A percentile compares a stretch with the other conserved stretches of the same genome.
Evolutionary conservation across 2,888 invertebrate genomes (phyloP).

Genomic region (Piscicola geometra): DNA sequence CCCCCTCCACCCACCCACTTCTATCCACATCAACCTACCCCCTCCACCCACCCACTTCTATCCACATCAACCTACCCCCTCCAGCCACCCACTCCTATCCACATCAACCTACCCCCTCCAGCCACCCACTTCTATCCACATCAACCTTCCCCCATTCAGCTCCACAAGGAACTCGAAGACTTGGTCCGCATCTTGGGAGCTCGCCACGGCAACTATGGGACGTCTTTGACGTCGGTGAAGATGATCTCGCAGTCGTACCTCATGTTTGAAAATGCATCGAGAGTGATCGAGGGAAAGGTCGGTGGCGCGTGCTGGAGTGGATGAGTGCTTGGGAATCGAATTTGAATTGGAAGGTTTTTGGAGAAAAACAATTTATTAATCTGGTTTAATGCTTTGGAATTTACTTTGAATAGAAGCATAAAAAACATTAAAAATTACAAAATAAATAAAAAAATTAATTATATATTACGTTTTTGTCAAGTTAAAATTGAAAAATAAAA

Average conservation of each 20-base stretch:
- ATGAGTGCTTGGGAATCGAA: neutral
- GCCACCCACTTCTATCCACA: neutral
- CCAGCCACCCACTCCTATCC: too few relatives aligned
- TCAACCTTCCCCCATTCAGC: slow-evolving; percentile 57
- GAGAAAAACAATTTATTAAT: too few relatives aligned
- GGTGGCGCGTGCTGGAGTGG: neutral
- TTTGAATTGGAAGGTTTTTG: neutral
- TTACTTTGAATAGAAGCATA: too few relatives aligned
- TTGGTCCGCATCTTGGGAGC: slow-evolving; percentile 64
- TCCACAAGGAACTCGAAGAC: slow-evolving; percentile 68
- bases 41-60: neutral
- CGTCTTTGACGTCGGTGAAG: slow-evolving; percentile 68
- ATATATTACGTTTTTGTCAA: neutral
- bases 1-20: too few relatives aligned
- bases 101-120: too few relatives aligned
- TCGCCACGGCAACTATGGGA: slow-evolving; percentile 68
- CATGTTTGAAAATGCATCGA: slow-evolving; percentile 72
- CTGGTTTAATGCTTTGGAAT: too few relatives aligned
- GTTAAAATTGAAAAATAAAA: neutral
- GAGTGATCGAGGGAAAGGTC: slow-evolving; percentile 70
- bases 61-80: too few relatives aligned
- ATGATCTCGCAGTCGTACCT: slow-evolving; percentile 68
- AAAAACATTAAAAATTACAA: neutral
- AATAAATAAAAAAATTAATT: too few relatives aligned
- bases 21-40: neutral